These are phyloP conservation scores for Troglohyphantes excavatus DNA, from an alignment of 2,888 invertebrate species.

Conservation along the genomic window DNA sequence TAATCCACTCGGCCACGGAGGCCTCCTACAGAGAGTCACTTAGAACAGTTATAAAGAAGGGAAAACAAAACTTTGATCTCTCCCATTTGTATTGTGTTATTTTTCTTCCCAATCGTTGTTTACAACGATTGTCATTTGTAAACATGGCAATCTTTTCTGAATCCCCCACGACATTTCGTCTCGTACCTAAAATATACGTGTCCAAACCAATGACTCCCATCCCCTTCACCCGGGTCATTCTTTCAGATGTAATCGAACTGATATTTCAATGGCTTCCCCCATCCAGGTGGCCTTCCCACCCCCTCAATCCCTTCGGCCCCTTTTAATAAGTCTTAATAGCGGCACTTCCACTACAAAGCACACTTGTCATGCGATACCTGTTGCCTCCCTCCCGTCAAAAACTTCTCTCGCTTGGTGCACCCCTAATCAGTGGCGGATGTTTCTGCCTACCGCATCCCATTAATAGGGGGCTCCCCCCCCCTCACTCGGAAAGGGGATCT, in stretches of 20 bases:
- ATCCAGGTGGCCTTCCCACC: slow-evolving; percentile 26
- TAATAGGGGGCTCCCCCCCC: slow-evolving; percentile 26
- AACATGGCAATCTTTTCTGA: too few species aligned
- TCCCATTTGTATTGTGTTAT: too few species aligned
- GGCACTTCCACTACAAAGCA: slow-evolving; percentile 20
- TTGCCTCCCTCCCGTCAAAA: slow-evolving; percentile 24
- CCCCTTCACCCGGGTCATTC: neutral
- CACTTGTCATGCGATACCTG: slow-evolving; percentile 57
- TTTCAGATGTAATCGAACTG: neutral
- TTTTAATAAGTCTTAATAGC: slow-evolving; percentile 61
- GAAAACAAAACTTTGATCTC: too few species aligned
- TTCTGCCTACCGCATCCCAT: slow-evolving; percentile 58
- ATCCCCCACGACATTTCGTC: too few species aligned
- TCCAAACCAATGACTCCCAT: neutral
- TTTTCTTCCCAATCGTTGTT: too few species aligned
- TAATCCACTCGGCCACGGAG: too few species aligned
- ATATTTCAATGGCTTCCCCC: slow-evolving; percentile 19
- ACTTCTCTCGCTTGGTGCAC: slow-evolving; percentile 11
- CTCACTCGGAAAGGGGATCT: slow-evolving; percentile 25
- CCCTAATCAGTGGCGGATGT: slow-evolving; percentile 59
- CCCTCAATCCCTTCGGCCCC: slow-evolving; percentile 36
- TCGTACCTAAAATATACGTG: too few species aligned
- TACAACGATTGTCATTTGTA: too few species aligned
- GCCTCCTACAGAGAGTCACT: too few species aligned
- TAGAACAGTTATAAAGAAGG: too few species aligned